These are phyloP conservation scores for Platyrinchus mystaceus DNA, from an alignment of 2,797 vertebrate genomes.

Conservation along the genomic window DNA sequence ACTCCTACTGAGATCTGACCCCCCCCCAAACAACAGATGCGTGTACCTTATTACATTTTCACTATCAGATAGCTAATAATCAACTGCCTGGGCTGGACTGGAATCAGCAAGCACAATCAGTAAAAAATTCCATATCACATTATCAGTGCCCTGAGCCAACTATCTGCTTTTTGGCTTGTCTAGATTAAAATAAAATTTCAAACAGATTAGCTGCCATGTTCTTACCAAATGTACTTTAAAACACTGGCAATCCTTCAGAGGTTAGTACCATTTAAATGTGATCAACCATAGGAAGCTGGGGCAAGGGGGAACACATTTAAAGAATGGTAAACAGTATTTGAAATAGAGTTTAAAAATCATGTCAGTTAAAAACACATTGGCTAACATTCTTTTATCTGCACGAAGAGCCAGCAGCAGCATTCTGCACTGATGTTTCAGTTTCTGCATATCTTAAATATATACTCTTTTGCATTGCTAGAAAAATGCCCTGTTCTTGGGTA, in stretches of 20 bases:
- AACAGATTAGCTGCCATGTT: constrained; percentile 13
- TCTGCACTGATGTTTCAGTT: not conserved
- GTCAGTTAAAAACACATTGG: not conserved
- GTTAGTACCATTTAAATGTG: not conserved
- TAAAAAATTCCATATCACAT: not conserved
- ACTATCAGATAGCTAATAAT: constrained; percentile 31
- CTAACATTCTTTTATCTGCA: not conserved
- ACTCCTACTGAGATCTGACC: not conserved
- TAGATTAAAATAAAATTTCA: constrained; percentile 39
- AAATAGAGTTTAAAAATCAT: not conserved
- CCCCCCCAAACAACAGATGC: not conserved
- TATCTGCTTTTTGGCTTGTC: not conserved
- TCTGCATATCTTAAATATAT: not conserved
- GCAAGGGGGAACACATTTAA: not conserved
- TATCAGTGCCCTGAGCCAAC: constrained; percentile 33
- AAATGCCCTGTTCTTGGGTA: not conserved
- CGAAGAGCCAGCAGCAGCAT: not conserved
- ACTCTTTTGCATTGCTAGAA: not conserved
- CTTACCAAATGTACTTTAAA: not conserved
- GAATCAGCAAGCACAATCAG: constrained; percentile 14
- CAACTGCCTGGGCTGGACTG: not conserved
- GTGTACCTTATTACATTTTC: not conserved
- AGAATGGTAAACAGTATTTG: not conserved
- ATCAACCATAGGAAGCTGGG: not conserved
- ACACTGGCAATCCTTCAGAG: constrained; percentile 2